These are phyloP conservation scores for Geopemphigus sp. DNA, from an alignment of 1,140 invertebrate species.

Conservation along the genomic window DNA sequence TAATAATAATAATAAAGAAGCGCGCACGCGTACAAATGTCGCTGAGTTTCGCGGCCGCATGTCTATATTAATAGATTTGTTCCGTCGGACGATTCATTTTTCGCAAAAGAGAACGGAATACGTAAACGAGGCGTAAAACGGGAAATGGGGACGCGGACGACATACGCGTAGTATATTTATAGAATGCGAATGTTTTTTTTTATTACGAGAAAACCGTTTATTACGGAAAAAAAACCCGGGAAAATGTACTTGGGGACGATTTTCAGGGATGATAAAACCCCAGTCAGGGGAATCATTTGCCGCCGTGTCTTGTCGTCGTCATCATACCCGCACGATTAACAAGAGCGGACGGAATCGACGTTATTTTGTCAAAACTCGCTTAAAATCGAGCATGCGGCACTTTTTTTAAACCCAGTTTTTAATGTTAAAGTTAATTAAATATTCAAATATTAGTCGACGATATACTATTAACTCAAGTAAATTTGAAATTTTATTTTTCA, in stretches of 20 bases:
- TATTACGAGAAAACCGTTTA: slow-evolving; percentile 17
- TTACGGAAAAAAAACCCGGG: background rate
- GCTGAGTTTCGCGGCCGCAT: background rate
- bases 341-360: no score
- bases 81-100: background rate
- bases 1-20: background rate
- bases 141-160: slow-evolving; percentile 1
- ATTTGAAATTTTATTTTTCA: no score
- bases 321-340: no score
- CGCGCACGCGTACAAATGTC: no score
- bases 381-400: no score
- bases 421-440: no score
- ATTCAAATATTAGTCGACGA: no score
- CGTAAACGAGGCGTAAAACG: background rate
- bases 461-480: no score
- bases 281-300: background rate
- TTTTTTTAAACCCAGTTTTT: no score
- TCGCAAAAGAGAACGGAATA: slow-evolving; percentile 16
- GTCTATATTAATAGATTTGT: background rate
- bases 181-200: slow-evolving; percentile 15
- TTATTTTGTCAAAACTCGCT: no score
- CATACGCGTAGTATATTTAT: no score
- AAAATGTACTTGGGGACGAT: background rate
- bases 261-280: slow-evolving; percentile 10
- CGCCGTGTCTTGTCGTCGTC: background rate